Conservation (phyloP, 2,797 vertebrate genomes). For the Gobionotothen gibberifrons region DNA sequence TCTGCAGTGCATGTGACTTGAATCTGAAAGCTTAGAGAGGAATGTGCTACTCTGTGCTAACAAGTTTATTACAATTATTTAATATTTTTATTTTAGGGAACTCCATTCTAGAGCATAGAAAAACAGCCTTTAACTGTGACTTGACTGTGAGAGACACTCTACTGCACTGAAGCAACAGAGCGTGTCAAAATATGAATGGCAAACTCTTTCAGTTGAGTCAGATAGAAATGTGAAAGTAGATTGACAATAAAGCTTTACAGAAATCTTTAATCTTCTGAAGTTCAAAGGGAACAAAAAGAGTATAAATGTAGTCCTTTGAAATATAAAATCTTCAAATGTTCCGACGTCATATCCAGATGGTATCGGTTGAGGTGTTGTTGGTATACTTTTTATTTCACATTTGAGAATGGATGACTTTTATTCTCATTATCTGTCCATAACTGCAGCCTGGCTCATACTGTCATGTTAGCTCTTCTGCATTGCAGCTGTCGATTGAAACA, state of each 20-base stretch:
- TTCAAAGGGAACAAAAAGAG: neutral
- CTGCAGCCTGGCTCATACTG: neutral
- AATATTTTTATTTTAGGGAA: neutral
- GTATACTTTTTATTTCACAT: neutral
- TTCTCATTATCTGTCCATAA: neutral
- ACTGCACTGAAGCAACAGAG: neutral
- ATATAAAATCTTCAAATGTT: neutral
- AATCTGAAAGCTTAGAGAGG: neutral
- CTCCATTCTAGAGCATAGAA: neutral
- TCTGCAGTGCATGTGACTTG: neutral
- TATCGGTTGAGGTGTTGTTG: neutral
- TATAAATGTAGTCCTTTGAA: neutral
- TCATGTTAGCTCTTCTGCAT: neutral
- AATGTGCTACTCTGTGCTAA: neutral
- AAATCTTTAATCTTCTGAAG: neutral
- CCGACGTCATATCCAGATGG: neutral
- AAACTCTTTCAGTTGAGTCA: neutral
- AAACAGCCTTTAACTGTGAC: neutral
- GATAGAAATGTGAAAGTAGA: neutral
- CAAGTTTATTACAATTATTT: neutral
- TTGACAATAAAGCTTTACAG: neutral
- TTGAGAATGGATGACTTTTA: neutral
- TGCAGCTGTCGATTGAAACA: neutral
- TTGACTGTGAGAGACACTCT: neutral
- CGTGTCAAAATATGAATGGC: neutral